Evolutionary conservation across 2,888 invertebrate genomes (phyloP), one percentile per base, ranked within the genome.

Genomic region (Noctua pronuba): DNA sequence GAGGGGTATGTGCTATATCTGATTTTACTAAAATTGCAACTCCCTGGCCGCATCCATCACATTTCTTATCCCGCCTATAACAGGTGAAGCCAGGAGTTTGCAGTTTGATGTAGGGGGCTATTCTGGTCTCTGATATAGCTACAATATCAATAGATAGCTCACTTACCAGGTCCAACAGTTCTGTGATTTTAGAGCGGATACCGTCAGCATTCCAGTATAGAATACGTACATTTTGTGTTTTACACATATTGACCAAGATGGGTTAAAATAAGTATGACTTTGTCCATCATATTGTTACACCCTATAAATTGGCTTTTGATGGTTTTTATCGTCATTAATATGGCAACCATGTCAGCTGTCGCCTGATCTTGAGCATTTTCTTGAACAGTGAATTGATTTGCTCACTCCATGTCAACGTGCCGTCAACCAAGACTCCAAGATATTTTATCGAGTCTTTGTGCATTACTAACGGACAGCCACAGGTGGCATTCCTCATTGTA

Each of bases 241-340:
- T 65, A 65, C 38, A 65, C 65, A 65, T 65, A 41, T 38, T 65
- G 13, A 65, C 64, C 38, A 24, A 38, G 64, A 24, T 38, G 64
- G 24, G 64, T 65, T n/a, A 65, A 16, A 65, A 65, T n/a, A 4
- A 41, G 6, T 41, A 28, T 66, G 10, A 28, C 62, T 64, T 64
- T 64, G 5, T 64, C 38, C 64, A 64, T 64, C 38, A 64, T 64
- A 10, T 11, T 64, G 24, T 10, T 24, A 11, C 64, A 64, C 35
- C 64, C 64, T 21, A 64, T 21, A 64, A 64, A 35, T 64, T 46
- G 64, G 35, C 24, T 64, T 38, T 64, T 64, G 24, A 38, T 38
- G 2, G n/a, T n/a, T 64, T 64, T 64, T 10, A 64, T 64, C 4
- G 64, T 64, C 64, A 64, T 38, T 21, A 64, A 64, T 64, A 64